phyloP scores from a whole-genome alignment of 1,140 invertebrate genomes.

The Danaus plexippus region DNA sequence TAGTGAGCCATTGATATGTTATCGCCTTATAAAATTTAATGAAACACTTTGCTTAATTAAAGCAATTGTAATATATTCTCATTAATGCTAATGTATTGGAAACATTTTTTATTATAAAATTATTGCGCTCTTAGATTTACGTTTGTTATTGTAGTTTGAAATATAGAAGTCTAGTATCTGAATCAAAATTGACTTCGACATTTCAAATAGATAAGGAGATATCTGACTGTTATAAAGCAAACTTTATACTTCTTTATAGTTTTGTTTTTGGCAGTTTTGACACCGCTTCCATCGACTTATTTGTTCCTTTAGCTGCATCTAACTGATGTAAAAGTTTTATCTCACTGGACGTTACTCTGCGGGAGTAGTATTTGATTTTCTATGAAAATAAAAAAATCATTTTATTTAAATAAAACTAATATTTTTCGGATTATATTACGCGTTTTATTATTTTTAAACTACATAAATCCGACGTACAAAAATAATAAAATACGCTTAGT shows the following conservation, averaged over 20 bases:
- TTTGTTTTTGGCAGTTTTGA: conserved; percentile 73
- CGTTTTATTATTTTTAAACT: too few species aligned
- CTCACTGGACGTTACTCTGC: conserved; percentile 51
- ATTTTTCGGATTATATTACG: too few species aligned
- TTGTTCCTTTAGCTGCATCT: conserved; percentile 64
- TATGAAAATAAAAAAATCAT: too few species aligned
- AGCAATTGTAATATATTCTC: conserved; percentile 16
- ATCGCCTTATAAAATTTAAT: conserved; percentile 19
- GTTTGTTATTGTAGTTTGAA: conserved; percentile 2
- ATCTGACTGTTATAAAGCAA: conserved; percentile 62
- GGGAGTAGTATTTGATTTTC: conserved; percentile 49
- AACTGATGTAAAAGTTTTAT: conserved; percentile 62
- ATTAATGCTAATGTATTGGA: conserved; percentile 5
- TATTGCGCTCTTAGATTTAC: too few species aligned
- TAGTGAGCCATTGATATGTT: conserved; percentile 13
- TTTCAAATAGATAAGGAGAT: conserved; percentile 66
- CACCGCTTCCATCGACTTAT: conserved; percentile 66
- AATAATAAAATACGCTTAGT: too few species aligned
- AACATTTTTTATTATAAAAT: too few species aligned
- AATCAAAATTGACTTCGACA: conserved; percentile 63
- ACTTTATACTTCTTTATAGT: conserved; percentile 73
- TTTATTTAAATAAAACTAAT: too few species aligned
- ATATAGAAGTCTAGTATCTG: conserved; percentile 26
- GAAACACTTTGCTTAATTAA: conserved; percentile 21
- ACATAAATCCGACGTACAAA: too few species aligned